phyloP scores from a whole-genome alignment of 2,888 invertebrate species.

The Lacanobia oleracea region DNA sequence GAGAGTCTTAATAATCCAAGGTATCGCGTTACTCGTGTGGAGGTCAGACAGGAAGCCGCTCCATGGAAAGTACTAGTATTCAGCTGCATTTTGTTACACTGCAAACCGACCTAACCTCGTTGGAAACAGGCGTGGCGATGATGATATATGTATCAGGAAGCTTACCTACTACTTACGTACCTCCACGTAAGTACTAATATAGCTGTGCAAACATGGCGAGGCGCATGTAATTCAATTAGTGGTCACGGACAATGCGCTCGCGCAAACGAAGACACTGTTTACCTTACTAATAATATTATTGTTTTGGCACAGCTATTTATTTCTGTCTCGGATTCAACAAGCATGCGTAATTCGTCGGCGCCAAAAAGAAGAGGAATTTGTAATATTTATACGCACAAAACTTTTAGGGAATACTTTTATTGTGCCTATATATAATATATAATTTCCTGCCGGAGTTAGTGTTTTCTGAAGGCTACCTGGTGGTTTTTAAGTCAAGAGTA shows the following conservation, averaged over 20 bases:
- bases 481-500: no score
- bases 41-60: no score
- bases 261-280: conserved; percentile 35
- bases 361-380: not conserved
- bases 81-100: not conserved
- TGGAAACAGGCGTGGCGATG: not conserved
- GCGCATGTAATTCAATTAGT: conserved; percentile 20
- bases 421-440: no score
- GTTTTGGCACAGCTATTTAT: conserved; percentile 24
- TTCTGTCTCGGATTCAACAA: conserved; percentile 1
- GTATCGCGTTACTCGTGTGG: not conserved
- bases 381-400: no score
- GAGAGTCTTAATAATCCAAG: no score
- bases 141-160: not conserved
- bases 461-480: no score
- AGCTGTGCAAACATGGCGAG: conserved; percentile 26
- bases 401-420: no score
- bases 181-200: conserved; percentile 1
- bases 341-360: not conserved
- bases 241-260: conserved; percentile 26
- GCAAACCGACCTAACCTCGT: not conserved
- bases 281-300: conserved; percentile 9
- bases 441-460: no score
- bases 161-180: not conserved
- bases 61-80: not conserved